These are phyloP conservation scores for Epistrophella euchroma DNA, from an alignment of 2,888 invertebrate genomes.

Conservation along the genomic window DNA sequence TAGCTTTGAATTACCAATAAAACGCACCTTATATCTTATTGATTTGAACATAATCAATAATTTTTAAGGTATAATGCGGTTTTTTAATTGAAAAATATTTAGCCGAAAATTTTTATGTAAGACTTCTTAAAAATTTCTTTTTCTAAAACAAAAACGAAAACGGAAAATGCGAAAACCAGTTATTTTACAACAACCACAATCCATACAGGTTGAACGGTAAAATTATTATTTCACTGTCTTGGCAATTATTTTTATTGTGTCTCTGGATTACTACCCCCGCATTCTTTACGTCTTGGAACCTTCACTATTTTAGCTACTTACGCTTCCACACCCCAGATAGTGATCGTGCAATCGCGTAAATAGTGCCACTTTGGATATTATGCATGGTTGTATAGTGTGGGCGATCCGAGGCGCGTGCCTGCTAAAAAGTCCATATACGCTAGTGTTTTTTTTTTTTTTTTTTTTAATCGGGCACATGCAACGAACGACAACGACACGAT, in stretches of 20 bases:
- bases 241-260: background rate
- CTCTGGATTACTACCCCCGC: background rate
- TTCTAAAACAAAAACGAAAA: too few relatives aligned
- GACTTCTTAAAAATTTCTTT: too few relatives aligned
- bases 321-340: slow-evolving; percentile 41
- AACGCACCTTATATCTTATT: too few relatives aligned
- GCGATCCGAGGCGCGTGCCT: slow-evolving; percentile 65
- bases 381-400: slow-evolving; percentile 42
- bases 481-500: slow-evolving; percentile 15
- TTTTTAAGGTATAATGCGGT: too few relatives aligned
- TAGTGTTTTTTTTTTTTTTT: slow-evolving; percentile 26
- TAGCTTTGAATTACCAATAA: too few relatives aligned
- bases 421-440: slow-evolving; percentile 57
- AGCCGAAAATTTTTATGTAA: too few relatives aligned
- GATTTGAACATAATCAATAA: too few relatives aligned
- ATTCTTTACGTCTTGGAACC: too few relatives aligned
- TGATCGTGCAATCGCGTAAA: slow-evolving; percentile 62
- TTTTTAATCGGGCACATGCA: slow-evolving; percentile 47
- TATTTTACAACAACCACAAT: too few relatives aligned
- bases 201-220: too few relatives aligned
- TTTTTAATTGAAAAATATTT: too few relatives aligned
- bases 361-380: slow-evolving; percentile 53
- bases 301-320: slow-evolving; percentile 6
- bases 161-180: too few relatives aligned
- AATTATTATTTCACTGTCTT: background rate